Evolutionary conservation across 2,797 vertebrate species (phyloP), one percentile per base, ranked within the genome.

Genomic region (Glyptemys insculpta): DNA sequence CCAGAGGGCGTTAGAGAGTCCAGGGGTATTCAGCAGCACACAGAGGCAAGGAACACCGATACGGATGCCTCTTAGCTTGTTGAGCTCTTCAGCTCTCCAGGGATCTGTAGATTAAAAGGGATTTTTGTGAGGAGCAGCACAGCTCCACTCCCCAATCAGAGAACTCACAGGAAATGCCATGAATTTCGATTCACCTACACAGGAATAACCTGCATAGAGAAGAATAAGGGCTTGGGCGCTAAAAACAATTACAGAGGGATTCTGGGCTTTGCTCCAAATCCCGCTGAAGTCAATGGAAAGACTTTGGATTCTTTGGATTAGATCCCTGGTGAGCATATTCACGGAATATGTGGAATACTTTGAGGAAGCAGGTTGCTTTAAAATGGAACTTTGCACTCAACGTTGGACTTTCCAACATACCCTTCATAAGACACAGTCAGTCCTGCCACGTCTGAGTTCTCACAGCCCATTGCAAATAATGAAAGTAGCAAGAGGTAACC

Each of bases 401-500:
- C 14, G 0, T 1, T 14, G 44, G n/a, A 31, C 76, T 78, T 85
- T 65, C 49, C 76, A 82, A 96, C 98, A 94, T 98, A 99, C 99
- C 99, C 98, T 0, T 98, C 96, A 87, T 99, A 99, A 0, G 99
- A 98, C 85, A 99, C 93, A 0, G 99, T 99, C 93, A 99, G 96
- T 56, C 99, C 99, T 0, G 99, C 99, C 97, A 99, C 99, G 2
- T 98, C 98, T 1, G 98, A 96, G 85, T 99, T 99, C 96, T 99
- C 98, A 89, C 99, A 99, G 92, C 99, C 99, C 98, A 99, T 96
- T 0, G 98, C 98, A 23, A 99, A 99, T 90, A 99, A 97, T 12
- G 98, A 98, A 27, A 99, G 98, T 0, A 99, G 98, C 89, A 99
- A 96, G 83, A 99, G 98, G 96, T 99, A 99, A 37, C 99, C 99